A percentile compares a stretch with the other conserved stretches of the same genome.
These are phyloP conservation scores for Opisthocomus hoazin DNA, from an alignment of 2,113 vertebrate species.

Conservation along the genomic window DNA sequence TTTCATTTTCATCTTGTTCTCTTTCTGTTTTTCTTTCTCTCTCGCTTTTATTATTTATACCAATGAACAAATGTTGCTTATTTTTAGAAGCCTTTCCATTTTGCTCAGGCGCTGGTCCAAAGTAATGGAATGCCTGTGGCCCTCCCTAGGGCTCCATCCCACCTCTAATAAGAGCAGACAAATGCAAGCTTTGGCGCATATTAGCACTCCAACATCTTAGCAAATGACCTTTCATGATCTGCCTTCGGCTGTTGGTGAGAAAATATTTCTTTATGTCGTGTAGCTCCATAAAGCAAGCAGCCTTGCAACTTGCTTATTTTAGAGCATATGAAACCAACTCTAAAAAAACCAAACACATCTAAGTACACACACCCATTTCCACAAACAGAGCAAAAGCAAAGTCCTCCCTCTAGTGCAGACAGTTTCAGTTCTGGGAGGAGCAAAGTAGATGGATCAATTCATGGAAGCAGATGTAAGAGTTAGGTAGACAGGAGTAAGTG, in stretches of 20 bases:
- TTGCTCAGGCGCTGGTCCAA: background rate
- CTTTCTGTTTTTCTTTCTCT: slow-evolving; percentile 47
- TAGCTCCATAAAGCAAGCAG: background rate
- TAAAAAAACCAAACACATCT: background rate
- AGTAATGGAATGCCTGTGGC: slow-evolving; percentile 20
- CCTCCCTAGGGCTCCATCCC: background rate
- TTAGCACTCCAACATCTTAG: background rate
- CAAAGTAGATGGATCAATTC: background rate
- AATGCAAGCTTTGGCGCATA: background rate
- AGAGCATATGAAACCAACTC: background rate
- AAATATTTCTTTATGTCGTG: background rate
- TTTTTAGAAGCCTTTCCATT: slow-evolving; percentile 57
- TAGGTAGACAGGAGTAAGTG: background rate
- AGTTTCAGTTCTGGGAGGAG: background rate
- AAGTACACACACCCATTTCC: background rate
- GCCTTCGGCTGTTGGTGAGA: background rate
- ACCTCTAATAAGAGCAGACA: background rate
- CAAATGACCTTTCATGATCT: background rate
- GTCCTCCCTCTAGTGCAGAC: background rate
- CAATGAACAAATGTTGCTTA: slow-evolving; percentile 52
- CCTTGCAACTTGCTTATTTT: background rate
- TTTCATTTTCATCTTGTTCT: slow-evolving; percentile 30
- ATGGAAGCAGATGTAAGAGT: background rate
- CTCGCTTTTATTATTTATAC: slow-evolving; percentile 53
- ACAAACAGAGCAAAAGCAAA: background rate